A percentile compares a stretch with the other conserved stretches of the same genome.
Conservation (phyloP, 2,888 invertebrate species). For the Xylota segnis region DNA sequence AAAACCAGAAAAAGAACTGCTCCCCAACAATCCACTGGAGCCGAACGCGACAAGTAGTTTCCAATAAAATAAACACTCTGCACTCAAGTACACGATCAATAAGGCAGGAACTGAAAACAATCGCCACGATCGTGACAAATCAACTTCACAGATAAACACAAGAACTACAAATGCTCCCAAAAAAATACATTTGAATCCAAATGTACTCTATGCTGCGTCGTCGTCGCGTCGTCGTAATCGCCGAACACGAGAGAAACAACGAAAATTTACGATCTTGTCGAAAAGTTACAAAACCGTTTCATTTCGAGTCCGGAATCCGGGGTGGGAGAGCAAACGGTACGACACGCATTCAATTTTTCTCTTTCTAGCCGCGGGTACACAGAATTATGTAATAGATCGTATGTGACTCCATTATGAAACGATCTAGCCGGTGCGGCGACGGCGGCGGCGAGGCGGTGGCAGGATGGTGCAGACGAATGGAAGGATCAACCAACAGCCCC, state of each 20-base stretch:
- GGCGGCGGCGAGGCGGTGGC: neutral
- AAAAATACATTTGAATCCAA: conserved; percentile 9
- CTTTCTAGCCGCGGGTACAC: conserved; percentile 17
- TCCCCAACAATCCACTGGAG: conserved; percentile 42
- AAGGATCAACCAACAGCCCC: conserved; percentile 56
- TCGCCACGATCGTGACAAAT: conserved; percentile 65
- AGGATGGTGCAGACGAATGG: conserved; percentile 34
- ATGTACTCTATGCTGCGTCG: conserved; percentile 40
- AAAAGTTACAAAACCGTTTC: conserved; percentile 62
- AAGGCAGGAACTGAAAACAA: conserved; percentile 14
- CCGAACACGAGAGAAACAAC: conserved; percentile 41
- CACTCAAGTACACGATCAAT: conserved; percentile 21
- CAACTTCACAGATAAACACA: conserved; percentile 42
- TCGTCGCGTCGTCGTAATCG: conserved; percentile 45
- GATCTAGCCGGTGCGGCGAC: conserved; percentile 33
- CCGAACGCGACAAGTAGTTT: conserved; percentile 56
- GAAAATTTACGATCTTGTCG: conserved; percentile 70
- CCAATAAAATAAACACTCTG: conserved; percentile 51
- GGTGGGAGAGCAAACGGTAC: conserved; percentile 46
- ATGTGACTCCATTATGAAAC: conserved; percentile 69
- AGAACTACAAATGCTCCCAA: conserved; percentile 27
- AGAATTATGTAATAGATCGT: conserved; percentile 69
- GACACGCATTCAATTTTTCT: conserved; percentile 49
- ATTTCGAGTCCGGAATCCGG: conserved; percentile 47
- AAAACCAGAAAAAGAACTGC: neutral